Evolutionary conservation across 1,140 invertebrate species (phyloP).

Genomic region (Atta cephalotes): DNA sequence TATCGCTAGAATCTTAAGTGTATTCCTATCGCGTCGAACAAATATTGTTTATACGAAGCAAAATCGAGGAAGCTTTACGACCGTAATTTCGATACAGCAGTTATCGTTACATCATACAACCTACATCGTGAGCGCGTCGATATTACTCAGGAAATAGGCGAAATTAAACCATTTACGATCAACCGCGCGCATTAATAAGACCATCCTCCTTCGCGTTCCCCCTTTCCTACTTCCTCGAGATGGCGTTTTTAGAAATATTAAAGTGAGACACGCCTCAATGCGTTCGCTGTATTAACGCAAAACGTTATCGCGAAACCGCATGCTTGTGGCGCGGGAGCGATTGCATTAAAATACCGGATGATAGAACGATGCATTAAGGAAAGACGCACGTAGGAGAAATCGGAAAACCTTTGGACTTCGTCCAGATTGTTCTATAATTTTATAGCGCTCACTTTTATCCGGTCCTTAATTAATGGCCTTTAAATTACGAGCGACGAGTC

Average conservation of each 20-base stretch:
- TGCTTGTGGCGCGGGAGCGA: constrained; percentile 25
- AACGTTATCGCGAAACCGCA: constrained; percentile 67
- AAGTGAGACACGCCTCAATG: constrained; percentile 40
- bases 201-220: constrained; percentile 26
- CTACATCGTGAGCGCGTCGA: not conserved
- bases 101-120: constrained; percentile 43
- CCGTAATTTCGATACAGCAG: constrained; percentile 20
- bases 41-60: constrained; percentile 29
- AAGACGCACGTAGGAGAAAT: not conserved
- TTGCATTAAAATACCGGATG: constrained; percentile 54
- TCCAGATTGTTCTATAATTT: constrained; percentile 82
- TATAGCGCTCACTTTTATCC: constrained; percentile 81
- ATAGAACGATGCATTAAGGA: not conserved
- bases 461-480: constrained; percentile 82
- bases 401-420: not conserved
- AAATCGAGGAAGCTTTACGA: constrained; percentile 13
- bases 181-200: constrained; percentile 48
- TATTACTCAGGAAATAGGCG: constrained; percentile 50
- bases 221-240: constrained; percentile 6
- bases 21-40: constrained; percentile 24
- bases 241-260: constrained; percentile 18
- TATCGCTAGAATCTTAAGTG: constrained; percentile 7
- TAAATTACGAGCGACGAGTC: constrained; percentile 83
- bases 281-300: constrained; percentile 68
- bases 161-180: constrained; percentile 55